Evolutionary conservation across 1,140 invertebrate species (phyloP).

Genomic region (Charaxes varanes): DNA sequence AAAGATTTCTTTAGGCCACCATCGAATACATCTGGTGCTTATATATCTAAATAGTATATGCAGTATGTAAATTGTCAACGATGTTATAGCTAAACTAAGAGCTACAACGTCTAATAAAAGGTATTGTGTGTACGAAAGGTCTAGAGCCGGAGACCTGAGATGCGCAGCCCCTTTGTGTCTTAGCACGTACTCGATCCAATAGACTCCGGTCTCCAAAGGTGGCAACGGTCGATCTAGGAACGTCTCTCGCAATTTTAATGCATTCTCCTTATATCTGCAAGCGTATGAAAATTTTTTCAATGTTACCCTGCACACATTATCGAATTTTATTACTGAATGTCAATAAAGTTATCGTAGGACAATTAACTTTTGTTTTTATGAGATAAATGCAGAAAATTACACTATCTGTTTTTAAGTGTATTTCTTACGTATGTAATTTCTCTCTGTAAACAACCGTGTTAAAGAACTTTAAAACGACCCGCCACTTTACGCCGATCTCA

Average conservation of each 20-base stretch:
- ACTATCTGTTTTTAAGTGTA: no score
- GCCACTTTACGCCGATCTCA: no score
- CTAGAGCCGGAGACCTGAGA: constrained; percentile 75
- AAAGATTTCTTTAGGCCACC: constrained; percentile 50
- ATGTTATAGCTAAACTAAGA: constrained; percentile 36
- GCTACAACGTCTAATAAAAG: constrained; percentile 77
- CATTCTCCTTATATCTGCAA: constrained; percentile 58
- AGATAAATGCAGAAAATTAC: no score
- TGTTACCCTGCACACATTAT: constrained; percentile 1
- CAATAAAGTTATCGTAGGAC: constrained; percentile 13
- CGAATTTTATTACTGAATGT: constrained; percentile 10
- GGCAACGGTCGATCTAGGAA: constrained; percentile 74
- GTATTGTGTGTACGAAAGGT: constrained; percentile 77
- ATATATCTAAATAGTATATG: constrained; percentile 55
- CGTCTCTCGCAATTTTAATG: constrained; percentile 57
- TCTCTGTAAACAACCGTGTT: no score
- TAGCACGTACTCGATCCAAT: constrained; percentile 80
- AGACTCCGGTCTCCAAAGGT: constrained; percentile 75
- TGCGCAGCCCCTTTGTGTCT: constrained; percentile 78
- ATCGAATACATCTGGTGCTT: constrained; percentile 54
- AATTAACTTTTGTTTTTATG: constrained; percentile 11
- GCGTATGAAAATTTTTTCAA: constrained; percentile 4
- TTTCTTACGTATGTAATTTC: not conserved
- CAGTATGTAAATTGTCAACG: constrained; percentile 45
- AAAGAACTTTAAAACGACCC: no score